Base-by-base conservation (phyloP, 92 coral and sea anemone genomes). In the Pocillopora grandis region DNA sequence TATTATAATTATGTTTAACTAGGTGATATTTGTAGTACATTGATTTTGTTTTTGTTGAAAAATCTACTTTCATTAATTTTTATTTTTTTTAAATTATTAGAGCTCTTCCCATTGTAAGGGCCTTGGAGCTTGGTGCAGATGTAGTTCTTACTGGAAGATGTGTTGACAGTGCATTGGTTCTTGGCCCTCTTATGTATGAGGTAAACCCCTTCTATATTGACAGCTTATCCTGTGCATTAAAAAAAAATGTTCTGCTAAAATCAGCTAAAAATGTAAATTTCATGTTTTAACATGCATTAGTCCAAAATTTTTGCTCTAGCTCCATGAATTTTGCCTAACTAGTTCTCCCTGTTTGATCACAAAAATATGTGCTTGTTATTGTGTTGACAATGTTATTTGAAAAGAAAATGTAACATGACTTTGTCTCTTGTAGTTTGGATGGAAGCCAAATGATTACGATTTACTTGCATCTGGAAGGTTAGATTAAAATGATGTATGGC, bases 381-480 rank as follows among this genome's bases (percentile, higher is more conserved):
- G 52, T 42, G 52, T 42, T 42, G 52, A 42, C 52, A 2, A 42
- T 42, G 52, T 7, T 42, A 27, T 27, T 27, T 27, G n/a, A 27
- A 27, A 27, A 27, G 0, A 27, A 27, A 27, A 27, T 27, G 31
- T 27, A 27, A 27, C 31, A 27, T 27, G 31, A 27, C 31, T 0
- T 80, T 5, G 3, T n/a, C 42, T 87, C 12, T 35, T 33, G 4
- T 76, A 95, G 98, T 95, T 95, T 88, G 94, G 93, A 18, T 95
- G 98, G 98, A 92, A 87, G 58, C 31, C 89, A 61, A 62, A 91
- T 86, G 93, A 92, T 76, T 97, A 89, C 79, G 98, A 97, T 78
- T 91, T 95, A 20, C 90, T 97, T n/a, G 99, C 99, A 23, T 90
- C 99, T 76, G 99, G 99, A 87, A 97, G 99, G 99, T 97, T 42